Evolutionary conservation across 2,888 invertebrate species (phyloP).

Genomic region (Hesperia comma): DNA sequence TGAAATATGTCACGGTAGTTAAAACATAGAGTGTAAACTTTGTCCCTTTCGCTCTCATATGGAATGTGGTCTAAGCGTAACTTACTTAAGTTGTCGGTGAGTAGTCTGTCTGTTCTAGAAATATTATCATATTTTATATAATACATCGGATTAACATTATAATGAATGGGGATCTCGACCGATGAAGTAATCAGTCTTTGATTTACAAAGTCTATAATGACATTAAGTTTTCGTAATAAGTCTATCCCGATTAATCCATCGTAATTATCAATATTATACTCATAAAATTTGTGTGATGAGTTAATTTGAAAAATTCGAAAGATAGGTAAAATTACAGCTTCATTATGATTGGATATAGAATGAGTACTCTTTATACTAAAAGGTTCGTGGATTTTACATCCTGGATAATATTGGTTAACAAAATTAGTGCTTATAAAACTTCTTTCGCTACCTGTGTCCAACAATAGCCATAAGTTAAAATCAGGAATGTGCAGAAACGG

Average conservation of each 20-base stretch:
- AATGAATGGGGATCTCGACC: no score
- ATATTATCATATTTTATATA: no score
- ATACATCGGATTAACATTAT: no score
- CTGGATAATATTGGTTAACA: background rate
- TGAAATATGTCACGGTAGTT: background rate
- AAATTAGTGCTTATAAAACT: background rate
- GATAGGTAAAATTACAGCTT: background rate
- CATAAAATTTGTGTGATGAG: constrained; percentile 12
- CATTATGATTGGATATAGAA: background rate
- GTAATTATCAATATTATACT: constrained; percentile 26
- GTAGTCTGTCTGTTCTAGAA: no score
- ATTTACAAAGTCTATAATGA: no score
- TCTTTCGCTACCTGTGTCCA: background rate
- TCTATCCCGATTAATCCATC: no score
- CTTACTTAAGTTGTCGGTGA: no score
- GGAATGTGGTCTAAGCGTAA: no score
- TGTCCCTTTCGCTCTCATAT: no score
- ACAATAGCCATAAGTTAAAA: background rate
- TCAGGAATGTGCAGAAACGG: background rate
- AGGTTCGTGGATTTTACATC: background rate
- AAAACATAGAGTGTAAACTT: no score
- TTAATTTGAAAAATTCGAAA: background rate
- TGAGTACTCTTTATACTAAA: constrained; percentile 10
- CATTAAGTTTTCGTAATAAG: no score
- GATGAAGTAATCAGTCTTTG: no score